These are phyloP conservation scores for Lepidurus apus DNA, from an alignment of 1,140 invertebrate species.

Conservation along the genomic window DNA sequence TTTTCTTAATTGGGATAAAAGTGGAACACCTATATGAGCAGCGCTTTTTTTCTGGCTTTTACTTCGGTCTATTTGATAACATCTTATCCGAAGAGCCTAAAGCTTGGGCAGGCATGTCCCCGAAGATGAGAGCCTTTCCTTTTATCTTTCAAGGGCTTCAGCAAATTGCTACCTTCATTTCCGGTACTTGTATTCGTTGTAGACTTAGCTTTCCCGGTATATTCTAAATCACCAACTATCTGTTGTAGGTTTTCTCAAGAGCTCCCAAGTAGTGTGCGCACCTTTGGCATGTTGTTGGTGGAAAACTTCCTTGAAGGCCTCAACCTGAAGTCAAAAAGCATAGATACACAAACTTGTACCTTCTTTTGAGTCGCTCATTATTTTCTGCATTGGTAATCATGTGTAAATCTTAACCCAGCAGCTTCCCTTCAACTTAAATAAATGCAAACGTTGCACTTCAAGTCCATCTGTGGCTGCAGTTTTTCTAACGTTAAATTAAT, in stretches of 20 bases:
- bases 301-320: background rate
- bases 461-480: conserved; percentile 8
- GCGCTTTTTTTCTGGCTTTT: background rate
- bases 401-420: background rate
- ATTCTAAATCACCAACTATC: background rate
- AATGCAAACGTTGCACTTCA: conserved; percentile 7
- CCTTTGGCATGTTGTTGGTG: background rate
- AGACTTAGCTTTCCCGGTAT: background rate
- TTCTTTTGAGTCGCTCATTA: background rate
- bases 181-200: conserved; percentile 8
- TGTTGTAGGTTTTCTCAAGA: conserved; percentile 1
- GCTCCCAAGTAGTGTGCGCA: background rate
- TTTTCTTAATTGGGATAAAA: conserved; percentile 3
- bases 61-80: conserved; percentile 7
- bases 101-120: background rate
- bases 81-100: conserved; percentile 8
- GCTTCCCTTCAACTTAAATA: background rate
- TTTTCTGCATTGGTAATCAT: conserved; percentile 18
- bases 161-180: conserved; percentile 22
- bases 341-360: conserved; percentile 7
- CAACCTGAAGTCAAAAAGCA: background rate
- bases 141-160: background rate
- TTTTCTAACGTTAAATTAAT: background rate
- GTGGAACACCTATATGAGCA: background rate
- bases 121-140: background rate